These are phyloP conservation scores for Hylia prasina DNA, from an alignment of 2,113 vertebrate genomes.

Conservation along the genomic window DNA sequence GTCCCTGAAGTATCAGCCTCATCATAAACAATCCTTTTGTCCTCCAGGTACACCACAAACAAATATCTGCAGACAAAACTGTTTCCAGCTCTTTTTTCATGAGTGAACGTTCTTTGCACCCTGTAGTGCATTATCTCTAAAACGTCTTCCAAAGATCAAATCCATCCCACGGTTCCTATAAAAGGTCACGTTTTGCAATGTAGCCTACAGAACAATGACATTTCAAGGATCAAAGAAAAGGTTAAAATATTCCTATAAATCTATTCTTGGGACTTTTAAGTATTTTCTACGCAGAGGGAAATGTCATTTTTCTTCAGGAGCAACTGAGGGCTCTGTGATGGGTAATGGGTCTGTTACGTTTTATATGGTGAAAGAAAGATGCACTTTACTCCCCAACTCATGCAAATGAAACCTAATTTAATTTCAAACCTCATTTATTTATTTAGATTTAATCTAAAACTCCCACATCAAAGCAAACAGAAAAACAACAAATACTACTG, in stretches of 20 bases:
- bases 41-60: neutral
- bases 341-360: constrained; percentile 23
- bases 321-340: constrained; percentile 26
- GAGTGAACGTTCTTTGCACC: constrained; percentile 36
- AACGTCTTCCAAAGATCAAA: constrained; percentile 71
- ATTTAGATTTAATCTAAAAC: constrained; percentile 61
- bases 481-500: constrained; percentile 52
- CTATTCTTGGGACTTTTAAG: constrained; percentile 78
- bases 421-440: constrained; percentile 62
- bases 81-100: constrained; percentile 28
- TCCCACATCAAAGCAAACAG: constrained; percentile 64
- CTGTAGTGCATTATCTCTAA: constrained; percentile 63
- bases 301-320: constrained; percentile 71
- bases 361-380: constrained; percentile 32
- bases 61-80: constrained; percentile 11
- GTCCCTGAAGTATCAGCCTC: neutral
- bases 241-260: constrained; percentile 88
- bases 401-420: constrained; percentile 48
- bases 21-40: neutral
- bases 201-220: constrained; percentile 83
- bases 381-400: neutral
- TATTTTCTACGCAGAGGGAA: constrained; percentile 69
- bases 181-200: constrained; percentile 77
- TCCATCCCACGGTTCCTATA: constrained; percentile 62
- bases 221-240: constrained; percentile 86